phyloP scores from a whole-genome alignment of 2,888 invertebrate species.

The Caenorhabditis japonica region DNA sequence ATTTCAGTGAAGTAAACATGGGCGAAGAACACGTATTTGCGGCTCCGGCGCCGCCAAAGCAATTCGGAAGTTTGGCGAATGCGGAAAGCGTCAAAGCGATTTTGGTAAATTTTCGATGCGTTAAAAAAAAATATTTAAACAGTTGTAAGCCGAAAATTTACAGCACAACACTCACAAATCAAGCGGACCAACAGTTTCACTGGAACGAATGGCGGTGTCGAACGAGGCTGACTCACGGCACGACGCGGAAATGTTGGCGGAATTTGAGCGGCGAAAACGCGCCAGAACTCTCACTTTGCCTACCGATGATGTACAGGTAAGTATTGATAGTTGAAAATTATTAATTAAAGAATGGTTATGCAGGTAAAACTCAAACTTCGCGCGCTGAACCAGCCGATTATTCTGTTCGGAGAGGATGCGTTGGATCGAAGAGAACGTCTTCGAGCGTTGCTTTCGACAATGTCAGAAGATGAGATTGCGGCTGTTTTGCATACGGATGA shows the following conservation, averaged over 20 bases:
- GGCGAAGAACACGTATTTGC: conserved; percentile 46
- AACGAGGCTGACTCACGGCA: conserved; percentile 47
- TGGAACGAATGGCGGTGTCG: conserved; percentile 54
- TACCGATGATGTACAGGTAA: conserved; percentile 91
- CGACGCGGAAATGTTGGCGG: conserved; percentile 84
- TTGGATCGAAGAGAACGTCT: conserved; percentile 93
- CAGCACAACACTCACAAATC: conserved; percentile 25
- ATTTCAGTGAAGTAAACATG: conserved; percentile 21
- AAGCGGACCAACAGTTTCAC: conserved; percentile 11
- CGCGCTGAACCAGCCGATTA: conserved; percentile 94
- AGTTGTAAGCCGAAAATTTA: background rate
- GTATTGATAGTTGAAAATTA: conserved; percentile 2
- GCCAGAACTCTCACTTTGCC: conserved; percentile 95
- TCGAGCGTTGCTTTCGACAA: conserved; percentile 88
- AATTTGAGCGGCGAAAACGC: conserved; percentile 93
- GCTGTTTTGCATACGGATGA: conserved; percentile 82
- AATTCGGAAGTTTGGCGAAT: conserved; percentile 59
- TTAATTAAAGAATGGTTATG: no score
- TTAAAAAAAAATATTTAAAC: background rate
- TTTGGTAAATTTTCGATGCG: conserved; percentile 32
- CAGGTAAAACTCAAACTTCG: conserved; percentile 89
- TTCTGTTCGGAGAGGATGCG: conserved; percentile 97
- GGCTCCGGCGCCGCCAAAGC: conserved; percentile 42
- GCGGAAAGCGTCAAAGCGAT: conserved; percentile 53
- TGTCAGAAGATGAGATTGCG: conserved; percentile 76